phyloP scores from a whole-genome alignment of 1,140 invertebrate species.

The Drosophila ercepeae region DNA sequence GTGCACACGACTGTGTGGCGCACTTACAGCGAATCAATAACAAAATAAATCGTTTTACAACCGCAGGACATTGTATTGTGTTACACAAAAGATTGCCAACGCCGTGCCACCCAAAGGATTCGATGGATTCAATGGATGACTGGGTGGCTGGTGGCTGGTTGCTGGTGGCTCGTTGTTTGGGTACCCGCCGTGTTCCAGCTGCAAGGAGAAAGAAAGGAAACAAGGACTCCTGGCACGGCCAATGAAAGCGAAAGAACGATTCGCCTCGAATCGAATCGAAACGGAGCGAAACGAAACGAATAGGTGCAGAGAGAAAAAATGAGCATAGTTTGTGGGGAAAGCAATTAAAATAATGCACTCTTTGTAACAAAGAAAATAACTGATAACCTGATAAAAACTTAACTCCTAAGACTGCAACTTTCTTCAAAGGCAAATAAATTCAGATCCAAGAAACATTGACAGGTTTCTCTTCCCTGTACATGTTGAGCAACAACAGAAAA shows the following conservation, averaged over 20 bases:
- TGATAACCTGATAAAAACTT: too few species aligned
- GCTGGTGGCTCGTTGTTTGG: neutral
- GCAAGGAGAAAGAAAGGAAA: constrained; percentile 29
- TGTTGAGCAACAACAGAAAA: constrained; percentile 52
- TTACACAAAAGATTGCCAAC: constrained; percentile 79
- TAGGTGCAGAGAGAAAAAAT: constrained; percentile 17
- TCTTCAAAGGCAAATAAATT: neutral
- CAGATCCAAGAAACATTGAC: neutral
- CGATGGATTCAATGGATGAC: constrained; percentile 29
- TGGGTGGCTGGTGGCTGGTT: neutral
- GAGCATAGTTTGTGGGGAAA: neutral
- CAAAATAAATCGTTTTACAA: constrained; percentile 83
- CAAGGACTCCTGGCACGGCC: constrained; percentile 44
- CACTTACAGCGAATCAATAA: constrained; percentile 82
- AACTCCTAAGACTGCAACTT: neutral
- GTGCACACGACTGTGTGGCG: constrained; percentile 43
- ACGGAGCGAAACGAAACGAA: constrained; percentile 39
- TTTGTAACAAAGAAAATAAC: neutral
- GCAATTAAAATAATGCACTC: neutral
- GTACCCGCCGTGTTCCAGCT: constrained; percentile 2
- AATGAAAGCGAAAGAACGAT: constrained; percentile 71
- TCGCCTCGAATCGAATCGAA: constrained; percentile 42
- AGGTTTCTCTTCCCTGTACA: neutral
- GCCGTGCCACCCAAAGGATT: constrained; percentile 24
- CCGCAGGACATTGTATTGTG: constrained; percentile 82